Evolutionary conservation across 53 echinoderm and acorn worm species (phyloP).

Genomic region (Hippasteria phrygiana): DNA sequence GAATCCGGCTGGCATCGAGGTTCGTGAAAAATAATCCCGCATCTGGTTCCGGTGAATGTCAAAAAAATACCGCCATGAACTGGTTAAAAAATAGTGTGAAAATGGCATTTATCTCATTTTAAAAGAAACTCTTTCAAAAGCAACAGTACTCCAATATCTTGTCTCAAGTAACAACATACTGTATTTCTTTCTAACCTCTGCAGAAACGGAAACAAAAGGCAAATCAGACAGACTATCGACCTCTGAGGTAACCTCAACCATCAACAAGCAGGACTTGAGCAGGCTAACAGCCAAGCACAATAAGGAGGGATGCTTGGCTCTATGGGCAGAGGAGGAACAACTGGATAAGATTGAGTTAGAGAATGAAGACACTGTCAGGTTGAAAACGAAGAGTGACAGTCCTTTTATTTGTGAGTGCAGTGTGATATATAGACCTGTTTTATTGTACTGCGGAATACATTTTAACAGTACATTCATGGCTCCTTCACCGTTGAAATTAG

Average conservation of each 20-base stretch:
- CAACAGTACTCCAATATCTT: not conserved
- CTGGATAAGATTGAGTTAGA: constrained; percentile 83
- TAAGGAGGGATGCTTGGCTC: constrained; percentile 74
- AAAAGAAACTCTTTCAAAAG: no score
- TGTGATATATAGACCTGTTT: no score
- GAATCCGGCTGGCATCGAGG: no score
- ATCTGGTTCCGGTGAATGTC: no score
- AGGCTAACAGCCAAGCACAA: constrained; percentile 80
- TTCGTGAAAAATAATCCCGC: no score
- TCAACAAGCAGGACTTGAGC: constrained; percentile 75
- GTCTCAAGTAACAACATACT: not conserved
- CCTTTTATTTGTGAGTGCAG: constrained; percentile 96
- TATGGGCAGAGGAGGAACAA: constrained; percentile 88
- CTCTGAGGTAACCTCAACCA: constrained; percentile 64
- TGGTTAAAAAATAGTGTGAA: no score
- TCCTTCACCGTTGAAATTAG: no score
- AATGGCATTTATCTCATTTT: no score
- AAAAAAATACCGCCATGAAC: no score
- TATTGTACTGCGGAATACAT: no score
- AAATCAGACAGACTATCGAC: constrained; percentile 80
- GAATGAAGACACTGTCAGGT: constrained; percentile 80
- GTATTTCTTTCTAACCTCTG: not conserved
- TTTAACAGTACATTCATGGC: no score
- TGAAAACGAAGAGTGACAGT: constrained; percentile 87
- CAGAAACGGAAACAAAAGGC: constrained; percentile 93